Percentiles rank a stretch among this genome's conserved stretches.
Conservation (phyloP, 2,113 vertebrate species). For the Rissa tridactyla region DNA sequence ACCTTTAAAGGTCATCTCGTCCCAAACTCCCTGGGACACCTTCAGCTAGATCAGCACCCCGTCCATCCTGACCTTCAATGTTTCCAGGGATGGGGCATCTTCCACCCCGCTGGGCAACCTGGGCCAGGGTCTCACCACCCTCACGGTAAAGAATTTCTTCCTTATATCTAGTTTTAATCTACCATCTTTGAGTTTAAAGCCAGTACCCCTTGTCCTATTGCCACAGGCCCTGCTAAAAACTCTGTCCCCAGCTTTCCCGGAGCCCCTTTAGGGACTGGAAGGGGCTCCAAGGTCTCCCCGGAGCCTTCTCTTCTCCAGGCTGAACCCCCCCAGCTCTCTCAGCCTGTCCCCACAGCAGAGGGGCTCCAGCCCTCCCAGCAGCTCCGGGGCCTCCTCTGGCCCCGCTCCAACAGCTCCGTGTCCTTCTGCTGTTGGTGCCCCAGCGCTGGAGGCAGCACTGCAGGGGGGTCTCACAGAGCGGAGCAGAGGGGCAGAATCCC, state of each 20-base stretch:
- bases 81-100: neutral
- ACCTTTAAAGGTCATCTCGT: neutral
- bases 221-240: too few species aligned
- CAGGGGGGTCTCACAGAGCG: rapidly evolving
- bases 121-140: neutral
- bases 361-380: neutral
- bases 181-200: neutral
- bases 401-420: neutral
- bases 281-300: neutral
- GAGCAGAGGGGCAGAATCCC: neutral
- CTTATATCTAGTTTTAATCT: neutral
- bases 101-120: neutral
- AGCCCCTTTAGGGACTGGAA: too few species aligned
- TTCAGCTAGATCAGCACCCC: rapidly evolving
- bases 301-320: neutral
- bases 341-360: neutral
- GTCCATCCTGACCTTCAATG: neutral
- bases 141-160: rapidly evolving
- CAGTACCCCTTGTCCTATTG: rapidly evolving
- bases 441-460: neutral
- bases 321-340: neutral
- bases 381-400: rapidly evolving
- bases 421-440: too few species aligned
- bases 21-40: neutral
- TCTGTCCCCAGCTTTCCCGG: neutral